Evolutionary conservation across 2,797 vertebrate species (phyloP).

Genomic region (Notoglanidium macrostoma): DNA sequence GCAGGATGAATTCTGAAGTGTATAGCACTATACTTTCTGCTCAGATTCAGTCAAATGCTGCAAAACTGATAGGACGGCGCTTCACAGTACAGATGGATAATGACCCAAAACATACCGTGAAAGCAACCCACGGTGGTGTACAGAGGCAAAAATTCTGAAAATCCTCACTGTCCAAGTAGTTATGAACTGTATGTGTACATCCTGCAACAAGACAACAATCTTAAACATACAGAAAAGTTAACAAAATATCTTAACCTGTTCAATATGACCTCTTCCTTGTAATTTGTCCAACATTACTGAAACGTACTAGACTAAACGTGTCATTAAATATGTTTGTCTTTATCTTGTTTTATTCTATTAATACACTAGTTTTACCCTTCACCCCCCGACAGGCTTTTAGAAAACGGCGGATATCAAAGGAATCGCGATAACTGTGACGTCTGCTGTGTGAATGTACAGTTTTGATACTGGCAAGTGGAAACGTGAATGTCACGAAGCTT

Average conservation of each 20-base stretch:
- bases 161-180: too few species aligned
- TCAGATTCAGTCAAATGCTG: too few species aligned
- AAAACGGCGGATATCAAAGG: background rate
- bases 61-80: too few species aligned
- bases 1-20: too few species aligned
- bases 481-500: background rate
- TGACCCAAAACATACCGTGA: too few species aligned
- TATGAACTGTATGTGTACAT: background rate
- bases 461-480: background rate
- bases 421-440: background rate
- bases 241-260: background rate
- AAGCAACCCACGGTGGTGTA: too few species aligned
- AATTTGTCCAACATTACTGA: background rate
- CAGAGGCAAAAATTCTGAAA: too few species aligned
- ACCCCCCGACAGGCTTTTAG: background rate
- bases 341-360: background rate
- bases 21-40: too few species aligned
- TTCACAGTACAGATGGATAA: too few species aligned
- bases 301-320: background rate
- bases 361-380: background rate
- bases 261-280: background rate
- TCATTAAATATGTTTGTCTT: background rate
- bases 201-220: background rate
- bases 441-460: constrained; percentile 19
- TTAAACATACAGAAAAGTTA: background rate